phyloP scores from a whole-genome alignment of 2,797 vertebrate species.

The Coranthus polyacanthus region DNA sequence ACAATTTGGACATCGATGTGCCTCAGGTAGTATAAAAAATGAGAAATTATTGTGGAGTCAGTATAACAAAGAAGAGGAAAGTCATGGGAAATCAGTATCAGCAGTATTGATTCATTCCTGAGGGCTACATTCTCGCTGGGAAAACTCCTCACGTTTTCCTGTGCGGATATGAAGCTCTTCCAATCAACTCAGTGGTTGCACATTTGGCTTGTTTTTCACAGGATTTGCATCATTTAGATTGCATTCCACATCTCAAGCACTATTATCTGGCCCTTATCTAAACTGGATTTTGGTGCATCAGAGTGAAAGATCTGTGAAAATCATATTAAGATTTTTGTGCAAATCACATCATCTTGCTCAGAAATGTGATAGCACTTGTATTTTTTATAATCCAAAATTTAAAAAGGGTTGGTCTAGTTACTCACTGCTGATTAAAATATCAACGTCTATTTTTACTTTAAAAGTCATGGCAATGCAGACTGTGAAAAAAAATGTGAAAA shows the following conservation, averaged over 20 bases:
- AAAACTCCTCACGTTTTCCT: neutral
- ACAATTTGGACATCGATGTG: constrained; percentile 3
- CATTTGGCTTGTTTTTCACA: neutral
- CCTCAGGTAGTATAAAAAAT: neutral
- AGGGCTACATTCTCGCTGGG: neutral
- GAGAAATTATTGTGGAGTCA: neutral
- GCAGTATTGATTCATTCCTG: constrained; percentile 1
- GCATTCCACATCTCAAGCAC: neutral
- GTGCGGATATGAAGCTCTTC: constrained; percentile 8
- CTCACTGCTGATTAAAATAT: no score
- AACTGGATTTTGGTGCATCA: neutral
- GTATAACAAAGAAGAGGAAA: neutral
- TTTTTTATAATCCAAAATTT: no score
- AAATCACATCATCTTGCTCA: no score
- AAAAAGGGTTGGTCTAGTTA: no score
- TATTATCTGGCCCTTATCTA: neutral
- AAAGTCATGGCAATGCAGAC: no score
- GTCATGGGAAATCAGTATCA: neutral
- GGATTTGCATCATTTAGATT: neutral
- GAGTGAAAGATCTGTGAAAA: no score
- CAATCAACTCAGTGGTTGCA: neutral
- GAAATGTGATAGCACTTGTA: no score
- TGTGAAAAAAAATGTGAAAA: no score
- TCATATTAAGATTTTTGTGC: no score
- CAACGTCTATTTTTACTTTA: no score